A percentile compares a stretch with the other conserved stretches of the same genome.
Evolutionary conservation across 2,888 invertebrate genomes (phyloP).

Genomic region (Ormia ochracea): DNA sequence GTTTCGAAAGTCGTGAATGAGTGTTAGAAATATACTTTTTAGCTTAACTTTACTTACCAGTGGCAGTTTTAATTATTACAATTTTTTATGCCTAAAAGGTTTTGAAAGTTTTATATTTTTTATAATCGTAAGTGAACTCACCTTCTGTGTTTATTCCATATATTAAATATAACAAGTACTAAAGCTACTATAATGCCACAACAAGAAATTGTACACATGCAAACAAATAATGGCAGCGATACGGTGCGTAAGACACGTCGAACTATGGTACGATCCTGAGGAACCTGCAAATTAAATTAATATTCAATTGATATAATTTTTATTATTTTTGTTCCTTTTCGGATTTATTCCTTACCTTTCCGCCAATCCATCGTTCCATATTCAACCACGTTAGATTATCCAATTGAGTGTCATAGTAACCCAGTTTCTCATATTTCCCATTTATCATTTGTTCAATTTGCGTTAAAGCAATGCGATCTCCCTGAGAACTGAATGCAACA

Average conservation of each 20-base stretch:
- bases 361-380: slow-evolving; percentile 93
- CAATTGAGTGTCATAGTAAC: slow-evolving; percentile 96
- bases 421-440: slow-evolving; percentile 94
- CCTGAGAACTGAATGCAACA: slow-evolving; percentile 98
- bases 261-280: slow-evolving; percentile 95
- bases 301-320: neutral
- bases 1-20: neutral
- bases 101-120: neutral
- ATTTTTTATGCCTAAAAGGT: neutral
- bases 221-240: slow-evolving; percentile 92
- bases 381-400: slow-evolving; percentile 97
- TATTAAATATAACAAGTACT: slow-evolving; percentile 92
- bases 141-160: slow-evolving; percentile 94
- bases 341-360: slow-evolving; percentile 72
- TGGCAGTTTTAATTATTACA: neutral
- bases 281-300: slow-evolving; percentile 82
- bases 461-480: slow-evolving; percentile 98
- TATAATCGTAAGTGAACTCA: slow-evolving; percentile 75
- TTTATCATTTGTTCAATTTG: slow-evolving; percentile 98
- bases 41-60: neutral
- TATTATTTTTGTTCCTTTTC: neutral
- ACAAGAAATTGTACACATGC: slow-evolving; percentile 93
- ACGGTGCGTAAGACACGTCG: slow-evolving; percentile 90
- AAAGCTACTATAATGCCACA: slow-evolving; percentile 92
- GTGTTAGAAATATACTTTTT: slow-evolving; percentile 20